These are phyloP conservation scores for Trachymyrmex cornetzi DNA, from an alignment of 1,140 invertebrate species.

Conservation along the genomic window DNA sequence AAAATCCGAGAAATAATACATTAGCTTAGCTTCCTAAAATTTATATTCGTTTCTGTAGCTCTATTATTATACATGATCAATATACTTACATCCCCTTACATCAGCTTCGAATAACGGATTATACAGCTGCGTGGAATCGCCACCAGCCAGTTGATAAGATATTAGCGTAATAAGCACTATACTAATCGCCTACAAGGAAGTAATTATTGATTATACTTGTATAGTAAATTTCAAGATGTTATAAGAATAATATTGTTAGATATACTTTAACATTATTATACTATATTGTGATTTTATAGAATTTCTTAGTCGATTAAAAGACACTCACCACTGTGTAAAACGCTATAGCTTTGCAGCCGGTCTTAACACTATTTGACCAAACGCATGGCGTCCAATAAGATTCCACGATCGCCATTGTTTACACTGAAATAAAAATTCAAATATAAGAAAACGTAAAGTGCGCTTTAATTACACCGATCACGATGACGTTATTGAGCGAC, in stretches of 20 bases:
- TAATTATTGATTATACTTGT: neutral
- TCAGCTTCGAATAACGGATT: slow-evolving; percentile 96
- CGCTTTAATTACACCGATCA: slow-evolving; percentile 17
- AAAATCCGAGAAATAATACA: neutral
- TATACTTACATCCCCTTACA: slow-evolving; percentile 90
- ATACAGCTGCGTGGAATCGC: slow-evolving; percentile 95
- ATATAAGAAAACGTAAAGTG: slow-evolving; percentile 19
- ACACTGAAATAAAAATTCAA: slow-evolving; percentile 61
- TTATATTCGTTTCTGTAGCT: neutral
- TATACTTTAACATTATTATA: neutral
- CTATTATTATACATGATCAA: neutral
- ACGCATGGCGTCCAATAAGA: slow-evolving; percentile 96
- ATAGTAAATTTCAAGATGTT: too few species aligned
- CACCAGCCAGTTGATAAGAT: slow-evolving; percentile 92
- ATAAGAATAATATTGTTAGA: neutral
- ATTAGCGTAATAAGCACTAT: slow-evolving; percentile 92
- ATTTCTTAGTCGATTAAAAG: neutral
- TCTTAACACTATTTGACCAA: slow-evolving; percentile 93
- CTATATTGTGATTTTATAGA: neutral
- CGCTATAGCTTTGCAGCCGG: slow-evolving; percentile 92
- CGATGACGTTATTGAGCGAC: slow-evolving; percentile 41
- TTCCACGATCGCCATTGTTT: slow-evolving; percentile 90
- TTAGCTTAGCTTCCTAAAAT: neutral
- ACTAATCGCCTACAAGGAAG: slow-evolving; percentile 88
- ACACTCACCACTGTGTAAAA: slow-evolving; percentile 90